These are phyloP conservation scores for Pseudococcus longispinus DNA, from an alignment of 2,888 invertebrate species.

Conservation along the genomic window DNA sequence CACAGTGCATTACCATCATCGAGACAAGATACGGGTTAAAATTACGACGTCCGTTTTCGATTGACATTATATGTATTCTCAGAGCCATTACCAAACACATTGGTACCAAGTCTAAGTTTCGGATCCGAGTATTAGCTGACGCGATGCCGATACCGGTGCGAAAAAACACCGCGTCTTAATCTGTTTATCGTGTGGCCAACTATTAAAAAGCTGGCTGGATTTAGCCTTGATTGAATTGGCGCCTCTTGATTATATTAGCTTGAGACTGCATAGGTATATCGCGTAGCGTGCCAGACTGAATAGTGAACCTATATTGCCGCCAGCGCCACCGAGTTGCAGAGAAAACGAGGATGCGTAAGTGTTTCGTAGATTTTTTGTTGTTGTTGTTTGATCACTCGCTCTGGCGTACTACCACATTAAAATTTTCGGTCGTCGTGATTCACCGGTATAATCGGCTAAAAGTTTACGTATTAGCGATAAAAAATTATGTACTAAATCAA, in stretches of 20 bases:
- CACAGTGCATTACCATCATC: not conserved
- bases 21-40: slow-evolving; percentile 4
- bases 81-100: not conserved
- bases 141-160: not conserved
- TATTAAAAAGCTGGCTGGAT: slow-evolving; percentile 29
- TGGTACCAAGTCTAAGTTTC: not conserved
- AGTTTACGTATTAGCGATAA: not conserved
- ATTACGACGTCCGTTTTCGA: slow-evolving; percentile 10
- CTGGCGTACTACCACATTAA: not conserved
- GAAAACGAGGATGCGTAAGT: not conserved
- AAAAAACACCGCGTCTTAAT: slow-evolving; percentile 36
- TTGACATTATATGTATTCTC: slow-evolving; percentile 25
- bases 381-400: not conserved
- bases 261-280: not conserved
- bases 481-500: slow-evolving; percentile 28
- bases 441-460: not conserved
- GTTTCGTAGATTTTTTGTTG: not conserved
- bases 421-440: slow-evolving; percentile 20
- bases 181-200: slow-evolving; percentile 43
- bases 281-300: slow-evolving; percentile 34
- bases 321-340: not conserved
- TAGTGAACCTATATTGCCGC: not conserved
- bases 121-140: not conserved
- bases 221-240: slow-evolving; percentile 54
- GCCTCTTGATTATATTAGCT: slow-evolving; percentile 44